Conservation (phyloP, 2,888 invertebrate genomes). For the Marasmarcha lunaedactyla region DNA sequence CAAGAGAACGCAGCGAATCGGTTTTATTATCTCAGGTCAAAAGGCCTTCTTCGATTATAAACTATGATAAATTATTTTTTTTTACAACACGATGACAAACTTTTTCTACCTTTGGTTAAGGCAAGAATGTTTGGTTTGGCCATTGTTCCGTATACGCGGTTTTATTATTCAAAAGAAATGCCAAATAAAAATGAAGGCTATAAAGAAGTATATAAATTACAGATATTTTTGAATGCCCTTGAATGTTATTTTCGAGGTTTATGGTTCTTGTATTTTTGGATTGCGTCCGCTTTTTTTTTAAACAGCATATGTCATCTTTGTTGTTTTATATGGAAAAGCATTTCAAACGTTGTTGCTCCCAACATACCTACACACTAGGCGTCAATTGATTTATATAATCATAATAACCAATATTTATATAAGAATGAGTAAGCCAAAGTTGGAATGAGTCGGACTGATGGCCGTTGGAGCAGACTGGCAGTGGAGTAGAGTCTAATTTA, state of each 20-base stretch:
- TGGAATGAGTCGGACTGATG: too few relatives aligned
- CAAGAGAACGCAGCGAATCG: constrained; percentile 36
- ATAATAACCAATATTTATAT: too few relatives aligned
- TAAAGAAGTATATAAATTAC: constrained; percentile 10
- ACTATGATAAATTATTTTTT: constrained; percentile 52
- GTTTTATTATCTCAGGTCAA: constrained; percentile 51
- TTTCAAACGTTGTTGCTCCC: too few relatives aligned
- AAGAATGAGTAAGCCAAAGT: too few relatives aligned
- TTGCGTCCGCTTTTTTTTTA: too few relatives aligned
- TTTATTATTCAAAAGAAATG: constrained; percentile 26
- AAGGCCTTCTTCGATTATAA: constrained; percentile 33
- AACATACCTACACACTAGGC: too few relatives aligned
- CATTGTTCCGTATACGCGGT: constrained; percentile 30
- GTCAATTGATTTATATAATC: too few relatives aligned
- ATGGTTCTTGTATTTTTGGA: too few relatives aligned
- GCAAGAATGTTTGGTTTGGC: constrained; percentile 41
- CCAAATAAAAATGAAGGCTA: constrained; percentile 33
- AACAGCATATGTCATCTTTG: too few relatives aligned
- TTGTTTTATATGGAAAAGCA: too few relatives aligned
- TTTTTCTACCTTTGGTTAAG: constrained; percentile 27
- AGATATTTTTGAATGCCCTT: not conserved
- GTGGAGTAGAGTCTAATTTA: too few relatives aligned
- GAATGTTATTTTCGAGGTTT: constrained; percentile 1
- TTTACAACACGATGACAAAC: constrained; percentile 25
- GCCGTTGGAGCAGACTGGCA: too few relatives aligned